Evolutionary conservation across 2,888 invertebrate species (phyloP), one percentile per base, ranked within the genome.

Genomic region (Cylloceria caligata): DNA sequence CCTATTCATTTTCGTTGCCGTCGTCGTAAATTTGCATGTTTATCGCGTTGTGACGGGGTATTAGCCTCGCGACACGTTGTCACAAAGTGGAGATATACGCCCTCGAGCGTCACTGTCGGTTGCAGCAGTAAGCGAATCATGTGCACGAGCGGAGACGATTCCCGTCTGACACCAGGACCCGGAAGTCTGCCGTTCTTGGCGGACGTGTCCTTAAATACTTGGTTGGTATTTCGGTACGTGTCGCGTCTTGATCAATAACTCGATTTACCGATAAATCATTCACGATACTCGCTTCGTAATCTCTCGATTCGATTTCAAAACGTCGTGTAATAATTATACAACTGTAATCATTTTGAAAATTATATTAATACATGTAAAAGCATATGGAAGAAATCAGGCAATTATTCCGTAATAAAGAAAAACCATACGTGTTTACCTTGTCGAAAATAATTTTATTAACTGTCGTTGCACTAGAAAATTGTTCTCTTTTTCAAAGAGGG

Each of bases 11-110:
- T 64, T 64, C 42, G 65, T 74, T n/a, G n/a, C n/a, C 36, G 24
- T 64, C 36, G 52, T 27, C 52, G 36, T 64, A 39, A 74, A 65
- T 74, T 74, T 55, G 64, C 52, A 55, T 65, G 27, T 24, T 64
- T 74, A 74, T 64, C 62, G 49, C 34, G 21, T 6, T 5, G 45
- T n/a, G n/a, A 3, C 30, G 7, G 34, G 57, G 6, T 45, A 30
- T 71, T 16, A 71, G 19, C 16, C 5, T 24, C 42, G 19, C 16
- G 27, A 42, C 42, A 30, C n/a, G n/a, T 5, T 5, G 30, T 19
- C 24, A 24, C 42, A 16, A 71, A 71, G 13, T 9, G 24, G 13
- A 45, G 36, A 71, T 57, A 57, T 71, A 47, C 49, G 49, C 7
- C 4, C 67, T 30, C 13, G 16, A 52, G 21, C 47, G 60, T 27